Base-by-base conservation (phyloP, 2,113 vertebrate species). In the Malurus alboscapulatus region DNA sequence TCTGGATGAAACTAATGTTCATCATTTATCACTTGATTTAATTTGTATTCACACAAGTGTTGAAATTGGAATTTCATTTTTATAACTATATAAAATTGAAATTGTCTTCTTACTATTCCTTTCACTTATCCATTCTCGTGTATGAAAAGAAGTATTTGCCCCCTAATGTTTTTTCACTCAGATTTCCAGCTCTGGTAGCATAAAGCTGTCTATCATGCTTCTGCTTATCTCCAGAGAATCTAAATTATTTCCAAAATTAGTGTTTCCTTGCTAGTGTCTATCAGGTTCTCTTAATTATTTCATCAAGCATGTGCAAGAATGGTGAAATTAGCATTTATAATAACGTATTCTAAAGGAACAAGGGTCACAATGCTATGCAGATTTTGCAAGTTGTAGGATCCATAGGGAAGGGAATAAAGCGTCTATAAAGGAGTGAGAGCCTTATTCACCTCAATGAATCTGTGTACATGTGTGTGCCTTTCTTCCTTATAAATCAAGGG, bases 211-310 rank as follows among this genome's bases (percentile, higher is more conserved):
- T 80, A 24, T 79, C 32, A 55, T 72, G 32, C 10, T 77, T 77
- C 61, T 86, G 10, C 48, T 88, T 87, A 57, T 82, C 45, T 74
- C 14, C 47, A 85, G n/a, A 59, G 36, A 73, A 7, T 34, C 18
- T 92, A 75, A 90, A 78, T 76, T 75, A 87, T 78, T 92, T 87
- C 53, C 40, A 67, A 69, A 90, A 90, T 59, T 40, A 86, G 63
- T 77, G 38, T 74, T 92, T 93, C 53, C 55, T 88, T 55, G 29
- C 40, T 92, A 75, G 17, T 9, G 6, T 63, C 76, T 92, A 58
- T 61, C 51, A 78, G 38, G 27, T 93, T 86, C 25, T 59, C n/a
- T 71, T 68, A 71, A 90, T 88, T 14, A 53, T 86, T 95, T 78
- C 3, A 4, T 68, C 86, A 88, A 65, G 14, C 25, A 61, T 57